Evolutionary conservation across 53 echinoderm and acorn worm genomes (phyloP).

Genomic region (Hippasteria phrygiana): DNA sequence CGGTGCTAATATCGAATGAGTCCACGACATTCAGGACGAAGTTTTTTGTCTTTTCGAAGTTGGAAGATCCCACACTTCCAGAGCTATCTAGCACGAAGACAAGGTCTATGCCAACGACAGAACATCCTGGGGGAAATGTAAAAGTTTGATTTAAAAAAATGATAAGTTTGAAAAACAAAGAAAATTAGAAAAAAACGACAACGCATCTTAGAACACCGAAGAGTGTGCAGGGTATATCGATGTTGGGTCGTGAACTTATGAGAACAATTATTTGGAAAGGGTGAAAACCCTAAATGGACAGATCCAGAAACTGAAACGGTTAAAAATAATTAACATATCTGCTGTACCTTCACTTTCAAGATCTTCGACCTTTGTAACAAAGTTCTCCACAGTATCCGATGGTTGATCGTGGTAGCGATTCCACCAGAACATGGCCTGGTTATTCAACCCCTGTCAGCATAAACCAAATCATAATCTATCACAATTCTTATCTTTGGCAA

Average conservation of each 20-base stretch:
- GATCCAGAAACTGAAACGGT: not conserved
- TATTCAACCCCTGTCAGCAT: not conserved
- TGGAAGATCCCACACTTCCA: not conserved
- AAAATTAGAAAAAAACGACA: not conserved
- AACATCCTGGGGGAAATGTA: not conserved
- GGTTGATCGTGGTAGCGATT: not conserved
- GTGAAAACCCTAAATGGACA: not conserved
- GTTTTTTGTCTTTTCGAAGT: constrained; percentile 31
- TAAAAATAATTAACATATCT: not conserved
- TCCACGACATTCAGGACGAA: constrained; percentile 39
- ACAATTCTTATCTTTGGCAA: no score
- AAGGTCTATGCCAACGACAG: constrained; percentile 10
- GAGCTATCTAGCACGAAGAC: constrained; percentile 50
- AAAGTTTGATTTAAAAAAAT: not conserved
- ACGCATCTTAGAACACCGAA: no score
- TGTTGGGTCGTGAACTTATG: no score
- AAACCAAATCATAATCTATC: not conserved
- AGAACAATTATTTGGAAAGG: no score
- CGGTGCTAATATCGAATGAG: constrained; percentile 18
- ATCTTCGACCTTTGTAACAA: not conserved
- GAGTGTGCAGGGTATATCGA: no score
- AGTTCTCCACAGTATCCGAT: not conserved
- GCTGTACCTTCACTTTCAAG: not conserved
- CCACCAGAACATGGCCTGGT: constrained; percentile 2
- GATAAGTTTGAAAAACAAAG: not conserved